Percentiles rank a stretch among this genome's conserved stretches.
Evolutionary conservation across 53 echinoderm and acorn worm genomes (phyloP).

Genomic region (Temnopleurus reevesii): DNA sequence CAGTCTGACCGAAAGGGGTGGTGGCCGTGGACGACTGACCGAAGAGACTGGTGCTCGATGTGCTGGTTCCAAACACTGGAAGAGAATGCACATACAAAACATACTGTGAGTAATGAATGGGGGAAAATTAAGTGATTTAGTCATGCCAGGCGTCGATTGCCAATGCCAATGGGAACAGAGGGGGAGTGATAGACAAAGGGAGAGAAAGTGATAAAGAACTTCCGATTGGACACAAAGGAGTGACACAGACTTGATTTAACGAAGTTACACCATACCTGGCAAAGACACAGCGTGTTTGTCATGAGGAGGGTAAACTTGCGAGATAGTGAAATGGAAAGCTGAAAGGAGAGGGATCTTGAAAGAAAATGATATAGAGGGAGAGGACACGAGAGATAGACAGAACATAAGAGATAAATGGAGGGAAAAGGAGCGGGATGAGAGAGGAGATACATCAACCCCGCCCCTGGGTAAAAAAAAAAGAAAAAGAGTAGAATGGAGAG

Average conservation of each 20-base stretch:
- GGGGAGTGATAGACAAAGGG: no score
- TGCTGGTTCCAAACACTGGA: constrained; percentile 72
- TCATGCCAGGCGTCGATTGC: neutral
- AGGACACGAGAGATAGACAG: neutral
- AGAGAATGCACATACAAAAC: no score
- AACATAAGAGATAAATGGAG: neutral
- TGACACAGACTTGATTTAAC: no score
- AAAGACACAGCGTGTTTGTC: neutral
- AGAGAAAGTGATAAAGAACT: no score
- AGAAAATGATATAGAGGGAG: no score
- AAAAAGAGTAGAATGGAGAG: neutral
- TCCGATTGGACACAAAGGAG: no score
- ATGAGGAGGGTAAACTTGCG: neutral
- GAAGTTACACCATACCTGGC: neutral
- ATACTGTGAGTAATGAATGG: no score
- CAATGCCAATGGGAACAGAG: no score
- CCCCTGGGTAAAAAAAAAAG: no score
- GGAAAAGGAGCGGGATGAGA: neutral
- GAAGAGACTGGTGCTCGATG: constrained; percentile 70
- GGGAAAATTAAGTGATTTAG: neutral
- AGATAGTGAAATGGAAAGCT: no score
- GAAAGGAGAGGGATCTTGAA: neutral
- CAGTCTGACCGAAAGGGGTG: constrained; percentile 81
- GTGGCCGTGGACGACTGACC: constrained; percentile 71
- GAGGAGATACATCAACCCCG: no score